Evolutionary conservation across 2,113 vertebrate genomes (phyloP), one percentile per base, ranked within the genome.

Genomic region (Tachycineta bicolor): DNA sequence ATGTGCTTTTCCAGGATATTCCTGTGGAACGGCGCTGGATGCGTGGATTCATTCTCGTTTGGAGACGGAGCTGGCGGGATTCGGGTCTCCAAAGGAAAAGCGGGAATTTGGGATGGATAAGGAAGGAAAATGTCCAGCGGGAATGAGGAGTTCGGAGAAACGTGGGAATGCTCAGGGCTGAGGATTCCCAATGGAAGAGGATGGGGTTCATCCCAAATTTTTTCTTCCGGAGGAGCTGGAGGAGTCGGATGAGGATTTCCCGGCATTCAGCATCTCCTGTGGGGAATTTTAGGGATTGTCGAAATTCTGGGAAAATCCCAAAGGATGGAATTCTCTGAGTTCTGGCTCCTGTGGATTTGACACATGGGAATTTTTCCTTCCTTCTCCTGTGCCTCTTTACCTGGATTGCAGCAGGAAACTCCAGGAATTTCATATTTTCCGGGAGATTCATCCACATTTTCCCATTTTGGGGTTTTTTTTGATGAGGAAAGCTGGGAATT

Each of bases 391-490:
- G 26, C 23, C 25, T 53, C 11, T 60, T 69, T 70, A 43, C 62
- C 31, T 44, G 59, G n/a, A 16, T 21, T 75, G 14, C 68, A 78
- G 76, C 63, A 76, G 34, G 41, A 58, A 92, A 73, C 11, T 2
- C 3, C 18, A 13, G 70, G n/a, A 87, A 24, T 46, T 70, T 29
- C 26, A 0, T 24, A 13, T 65, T 31, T 59, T 56, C 80, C 67
- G 6, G 39, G 47, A 43, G 34, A 33, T 62, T 63, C 16, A 52
- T 25, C 56, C 58, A 28, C 19, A 2, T 71, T 47, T 67, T 63
- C 18, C 41, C 1, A 37, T 37, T 37, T 37, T 37, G 9, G 0
- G 2, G 5, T 22, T 47, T 47, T 7, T 87, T 80, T 50, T 34
- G 3, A 31, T 16, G 15, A 25, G 53, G n/a, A 68, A 73, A 64